Percentiles rank a stretch among this genome's conserved stretches.
Conservation (phyloP, 2,888 invertebrate species). For the Abrostola triplasia region DNA sequence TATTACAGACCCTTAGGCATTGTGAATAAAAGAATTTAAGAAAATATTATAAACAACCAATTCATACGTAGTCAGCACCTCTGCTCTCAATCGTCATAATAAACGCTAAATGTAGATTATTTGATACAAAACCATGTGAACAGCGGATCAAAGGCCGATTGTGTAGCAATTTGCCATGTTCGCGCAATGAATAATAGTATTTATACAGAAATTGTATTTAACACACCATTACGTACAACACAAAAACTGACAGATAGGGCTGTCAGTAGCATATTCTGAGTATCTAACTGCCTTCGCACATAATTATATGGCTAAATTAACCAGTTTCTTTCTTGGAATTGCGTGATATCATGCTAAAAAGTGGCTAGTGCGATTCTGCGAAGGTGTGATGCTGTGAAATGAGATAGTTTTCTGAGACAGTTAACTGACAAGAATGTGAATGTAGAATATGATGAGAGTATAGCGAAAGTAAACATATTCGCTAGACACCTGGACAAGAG, state of each 20-base stretch:
- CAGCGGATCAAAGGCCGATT: constrained; percentile 60
- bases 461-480: no score
- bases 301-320: constrained; percentile 4
- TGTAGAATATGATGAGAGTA: no score
- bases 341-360: background rate
- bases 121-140: constrained; percentile 71
- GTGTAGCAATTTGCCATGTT: constrained; percentile 72
- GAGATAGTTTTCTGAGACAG: no score
- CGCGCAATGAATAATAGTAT: constrained; percentile 67
- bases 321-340: constrained; percentile 15
- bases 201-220: constrained; percentile 74
- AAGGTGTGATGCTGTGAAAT: no score
- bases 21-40: no score
- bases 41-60: background rate
- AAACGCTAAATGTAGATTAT: constrained; percentile 41
- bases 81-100: constrained; percentile 42
- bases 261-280: constrained; percentile 1
- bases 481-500: no score
- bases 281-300: constrained; percentile 12
- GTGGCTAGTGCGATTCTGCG: background rate
- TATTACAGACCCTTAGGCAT: no score
- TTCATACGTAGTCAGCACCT: constrained; percentile 2
- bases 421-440: no score
- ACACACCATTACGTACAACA: constrained; percentile 62
- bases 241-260: constrained; percentile 68